phyloP scores from a whole-genome alignment of 2,113 vertebrate genomes.

The Myodes glareolus region DNA sequence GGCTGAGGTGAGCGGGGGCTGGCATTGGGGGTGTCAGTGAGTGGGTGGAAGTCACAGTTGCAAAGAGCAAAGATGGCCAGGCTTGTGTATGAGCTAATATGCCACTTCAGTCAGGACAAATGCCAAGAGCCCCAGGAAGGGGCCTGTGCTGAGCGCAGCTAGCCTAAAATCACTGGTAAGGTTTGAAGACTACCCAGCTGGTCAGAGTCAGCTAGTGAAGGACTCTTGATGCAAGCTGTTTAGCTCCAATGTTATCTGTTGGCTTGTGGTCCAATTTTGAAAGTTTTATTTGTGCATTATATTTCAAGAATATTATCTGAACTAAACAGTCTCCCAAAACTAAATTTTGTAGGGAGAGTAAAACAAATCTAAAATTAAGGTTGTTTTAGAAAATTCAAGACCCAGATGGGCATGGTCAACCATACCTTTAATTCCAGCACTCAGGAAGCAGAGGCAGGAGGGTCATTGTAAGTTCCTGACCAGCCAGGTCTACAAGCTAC shows the following conservation, averaged over 20 bases:
- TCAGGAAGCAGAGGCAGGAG: background rate
- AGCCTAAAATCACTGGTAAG: background rate
- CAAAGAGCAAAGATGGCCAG: slow-evolving; percentile 28
- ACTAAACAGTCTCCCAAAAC: background rate
- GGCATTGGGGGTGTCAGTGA: background rate
- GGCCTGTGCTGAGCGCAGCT: slow-evolving; percentile 20
- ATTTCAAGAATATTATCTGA: slow-evolving; percentile 29
- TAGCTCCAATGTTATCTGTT: background rate
- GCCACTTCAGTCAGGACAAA: slow-evolving; percentile 31
- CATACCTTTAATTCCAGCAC: background rate
- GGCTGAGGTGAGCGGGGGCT: background rate
- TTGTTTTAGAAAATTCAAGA: slow-evolving; percentile 6
- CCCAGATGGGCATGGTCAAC: background rate
- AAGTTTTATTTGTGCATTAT: background rate
- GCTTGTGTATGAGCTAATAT: slow-evolving; percentile 14
- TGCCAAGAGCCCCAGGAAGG: background rate
- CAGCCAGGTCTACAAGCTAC: background rate
- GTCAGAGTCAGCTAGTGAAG: slow-evolving; percentile 26
- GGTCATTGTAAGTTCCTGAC: background rate
- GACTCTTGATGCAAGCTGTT: background rate
- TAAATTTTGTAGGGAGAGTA: background rate
- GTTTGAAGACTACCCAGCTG: slow-evolving; percentile 52
- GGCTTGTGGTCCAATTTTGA: background rate
- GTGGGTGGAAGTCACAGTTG: background rate
- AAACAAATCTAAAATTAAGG: slow-evolving; percentile 17